Base-by-base conservation (phyloP, 2,888 invertebrate species). In the Lochmaea capreae region DNA sequence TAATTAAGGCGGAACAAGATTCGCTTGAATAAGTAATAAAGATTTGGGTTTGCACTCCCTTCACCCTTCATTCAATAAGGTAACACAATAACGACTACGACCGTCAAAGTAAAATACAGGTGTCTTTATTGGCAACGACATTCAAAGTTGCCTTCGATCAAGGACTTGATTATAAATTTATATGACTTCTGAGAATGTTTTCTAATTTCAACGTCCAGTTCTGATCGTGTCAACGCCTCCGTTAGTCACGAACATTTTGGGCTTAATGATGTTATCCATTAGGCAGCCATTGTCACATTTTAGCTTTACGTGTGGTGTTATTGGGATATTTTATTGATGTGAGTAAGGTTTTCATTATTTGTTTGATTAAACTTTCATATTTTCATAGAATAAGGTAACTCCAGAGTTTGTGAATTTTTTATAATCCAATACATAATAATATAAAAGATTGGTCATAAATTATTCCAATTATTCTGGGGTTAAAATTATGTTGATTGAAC, bases 131-230 rank as follows among this genome's bases (percentile, higher is more conserved):
- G 71, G 65, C 74, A 67, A 42, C 58, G 59, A 63, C 61, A 61
- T 69, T 4, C 39, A 71, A 74, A 62, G 68, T 49, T 65, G 49
- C 58, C 63, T 61, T 49, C 67, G 72, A 72, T 77, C 77, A 72
- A 70, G 70, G 68, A 75, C 61, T 74, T 67, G 57, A 75, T 72
- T 69, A 72, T 72, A 42, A 71, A 75, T 77, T 75, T 77, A 75
- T 77, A 77, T 74, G 70, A 68, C 73, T 70, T 68, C 66, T 59
- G 12, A 54, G 75, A 75, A 72, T 75, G 62, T 72, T 75, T 72
- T 72, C 75, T 75, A 75, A 75, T 75, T 75, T 66, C 54, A 46
- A 26, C 18, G 66, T 65, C 62, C 42, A 33, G 46, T 33, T 57
- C 63, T 71, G 67, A 74, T 71, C 71, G 75, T 43, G 72, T 72